Evolutionary conservation across 2,888 invertebrate species (phyloP).

Genomic region (Dioctria rufipes): DNA sequence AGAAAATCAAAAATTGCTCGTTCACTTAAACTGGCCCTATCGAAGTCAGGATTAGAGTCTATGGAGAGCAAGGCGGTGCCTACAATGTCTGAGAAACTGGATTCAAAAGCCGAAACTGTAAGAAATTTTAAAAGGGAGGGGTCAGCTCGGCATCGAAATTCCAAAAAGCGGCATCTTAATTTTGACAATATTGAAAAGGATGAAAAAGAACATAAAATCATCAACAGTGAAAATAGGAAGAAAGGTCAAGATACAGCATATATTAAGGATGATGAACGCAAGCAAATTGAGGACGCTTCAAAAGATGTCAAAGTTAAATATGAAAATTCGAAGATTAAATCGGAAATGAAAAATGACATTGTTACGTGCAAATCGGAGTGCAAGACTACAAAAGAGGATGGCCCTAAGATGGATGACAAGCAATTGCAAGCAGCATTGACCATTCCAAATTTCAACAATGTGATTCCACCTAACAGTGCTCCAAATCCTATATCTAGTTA

Average conservation of each 20-base stretch:
- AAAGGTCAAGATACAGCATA: slow-evolving; percentile 14
- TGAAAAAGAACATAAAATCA: slow-evolving; percentile 56
- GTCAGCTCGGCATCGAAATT: slow-evolving; percentile 64
- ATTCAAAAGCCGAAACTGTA: neutral
- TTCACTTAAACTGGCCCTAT: slow-evolving; percentile 68
- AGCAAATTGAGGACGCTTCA: neutral
- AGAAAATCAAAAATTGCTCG: slow-evolving; percentile 71
- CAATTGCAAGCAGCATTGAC: slow-evolving; percentile 60
- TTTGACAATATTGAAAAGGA: slow-evolving; percentile 72
- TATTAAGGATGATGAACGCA: slow-evolving; percentile 7
- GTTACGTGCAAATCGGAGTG: neutral
- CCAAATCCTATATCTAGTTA: slow-evolving; percentile 60
- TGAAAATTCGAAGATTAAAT: neutral
- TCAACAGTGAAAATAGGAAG: slow-evolving; percentile 11
- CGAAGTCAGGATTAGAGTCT: slow-evolving; percentile 61
- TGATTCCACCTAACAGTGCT: slow-evolving; percentile 53
- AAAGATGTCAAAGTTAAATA: slow-evolving; percentile 26
- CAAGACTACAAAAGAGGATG: neutral
- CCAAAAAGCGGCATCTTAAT: slow-evolving; percentile 71
- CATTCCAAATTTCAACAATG: slow-evolving; percentile 61
- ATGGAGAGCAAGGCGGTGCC: neutral
- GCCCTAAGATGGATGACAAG: slow-evolving; percentile 56
- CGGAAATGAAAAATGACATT: neutral
- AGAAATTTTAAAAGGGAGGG: slow-evolving; percentile 70
- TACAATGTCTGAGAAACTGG: slow-evolving; percentile 13